Base-by-base conservation (phyloP, 1,140 invertebrate genomes). In the Phthorimaea operculella region DNA sequence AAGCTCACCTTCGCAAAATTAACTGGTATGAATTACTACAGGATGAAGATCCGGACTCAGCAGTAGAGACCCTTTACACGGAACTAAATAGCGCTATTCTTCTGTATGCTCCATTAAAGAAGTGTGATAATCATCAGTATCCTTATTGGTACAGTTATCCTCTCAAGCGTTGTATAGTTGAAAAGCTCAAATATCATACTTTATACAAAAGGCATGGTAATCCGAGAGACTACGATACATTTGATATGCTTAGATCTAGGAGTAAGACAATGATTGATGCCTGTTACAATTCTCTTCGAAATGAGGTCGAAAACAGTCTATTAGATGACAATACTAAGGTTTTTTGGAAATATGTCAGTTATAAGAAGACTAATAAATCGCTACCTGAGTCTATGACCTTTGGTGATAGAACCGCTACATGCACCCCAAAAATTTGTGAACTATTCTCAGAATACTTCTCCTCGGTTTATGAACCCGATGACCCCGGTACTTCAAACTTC, bases 221-320 rank as follows among this genome's bases (percentile, higher is more conserved):
- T 21, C 15, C 15, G 6, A 17, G 47, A 49, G 47, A 49, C n/a
- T 49, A 49, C 18, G 47, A 49, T n/a, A 49, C 47, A 49, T 49
- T 49, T 49, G 15, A 6, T 18, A 6, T 49, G 6, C 47, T 49
- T 9, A 17, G 47, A 7, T 21, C 15, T 17, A 4, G 47, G 3
- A 18, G 47, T 49, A 49, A 49, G n/a, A 14, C 6, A 4, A 9
- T 49, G 10, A 49, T 17, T 17, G n/a, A 17, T 4, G 47, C 6
- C 4, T 49, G 47, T 21, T 49, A 49, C 16, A 49, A 21, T 9
- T 17, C 47, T 21, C 15, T 18, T 17, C 47, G 9, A 18, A 45
- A 45, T 6, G 42, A 45, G 8, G 42, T 21, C 4, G 47, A 49
- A 18, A 6, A 49, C 14, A 18, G 16, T 49, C 42, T 45, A 6